Evolutionary conservation across 2,888 invertebrate genomes (phyloP).

Genomic region (Nomada ruficornis): DNA sequence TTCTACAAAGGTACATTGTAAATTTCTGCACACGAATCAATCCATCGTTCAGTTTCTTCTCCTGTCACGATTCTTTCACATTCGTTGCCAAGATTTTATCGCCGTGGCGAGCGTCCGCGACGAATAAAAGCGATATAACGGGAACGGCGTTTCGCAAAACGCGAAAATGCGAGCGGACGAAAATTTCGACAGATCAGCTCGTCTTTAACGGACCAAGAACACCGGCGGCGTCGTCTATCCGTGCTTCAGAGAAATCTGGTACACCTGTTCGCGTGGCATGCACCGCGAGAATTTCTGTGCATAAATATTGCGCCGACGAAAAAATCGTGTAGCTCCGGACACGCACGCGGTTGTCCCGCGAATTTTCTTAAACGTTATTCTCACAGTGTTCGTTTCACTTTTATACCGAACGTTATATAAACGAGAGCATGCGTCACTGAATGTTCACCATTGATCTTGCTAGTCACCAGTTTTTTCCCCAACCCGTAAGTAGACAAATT

Average conservation of each 20-base stretch:
- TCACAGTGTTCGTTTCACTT: not conserved
- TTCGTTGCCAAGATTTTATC: conserved; percentile 47
- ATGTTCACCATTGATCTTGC: conserved; percentile 44
- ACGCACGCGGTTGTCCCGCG: not conserved
- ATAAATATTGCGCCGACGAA: conserved; percentile 1
- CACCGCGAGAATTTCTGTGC: conserved; percentile 13
- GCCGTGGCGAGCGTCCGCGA: conserved; percentile 29
- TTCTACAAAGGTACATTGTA: not conserved
- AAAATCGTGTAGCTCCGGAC: not conserved
- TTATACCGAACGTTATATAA: not conserved
- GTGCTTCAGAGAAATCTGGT: conserved; percentile 9
- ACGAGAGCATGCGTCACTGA: conserved; percentile 19
- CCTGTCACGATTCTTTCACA: conserved; percentile 21
- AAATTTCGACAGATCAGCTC: conserved; percentile 14
- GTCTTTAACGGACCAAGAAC: not conserved
- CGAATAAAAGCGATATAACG: conserved; percentile 47
- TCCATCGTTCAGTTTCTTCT: not conserved
- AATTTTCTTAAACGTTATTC: not conserved
- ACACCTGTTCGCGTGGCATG: conserved; percentile 17
- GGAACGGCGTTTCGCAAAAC: conserved; percentile 39
- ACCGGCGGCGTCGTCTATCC: not conserved
- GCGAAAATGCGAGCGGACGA: not conserved
- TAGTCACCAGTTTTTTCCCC: not conserved
- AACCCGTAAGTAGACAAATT: not conserved
- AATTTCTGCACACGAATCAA: conserved; percentile 11